A percentile compares a stretch with the other conserved stretches of the same genome.
Conservation (phyloP, 2,113 vertebrate species). For the Microcebus lehilahytsara region DNA sequence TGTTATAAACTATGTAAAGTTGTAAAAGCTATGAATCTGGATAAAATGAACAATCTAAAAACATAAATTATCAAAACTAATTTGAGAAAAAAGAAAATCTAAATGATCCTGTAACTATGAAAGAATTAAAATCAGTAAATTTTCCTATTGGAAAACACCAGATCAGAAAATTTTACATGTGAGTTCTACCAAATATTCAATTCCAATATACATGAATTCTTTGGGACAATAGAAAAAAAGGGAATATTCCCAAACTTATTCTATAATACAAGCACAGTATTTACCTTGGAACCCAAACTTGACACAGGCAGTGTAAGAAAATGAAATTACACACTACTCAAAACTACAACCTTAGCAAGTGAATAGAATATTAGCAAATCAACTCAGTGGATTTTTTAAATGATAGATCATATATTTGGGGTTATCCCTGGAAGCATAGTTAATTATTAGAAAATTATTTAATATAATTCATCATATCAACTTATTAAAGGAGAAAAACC, state of each 20-base stretch:
- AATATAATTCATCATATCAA: background rate
- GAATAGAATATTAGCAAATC: background rate
- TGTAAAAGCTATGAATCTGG: background rate
- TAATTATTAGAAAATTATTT: slow-evolving; percentile 20
- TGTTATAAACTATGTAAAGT: background rate
- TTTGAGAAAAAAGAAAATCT: slow-evolving; percentile 20
- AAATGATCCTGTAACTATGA: background rate
- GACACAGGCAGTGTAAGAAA: background rate
- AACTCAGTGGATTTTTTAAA: background rate
- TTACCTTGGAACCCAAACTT: slow-evolving; percentile 43
- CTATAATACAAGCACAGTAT: background rate
- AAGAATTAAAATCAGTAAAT: background rate
- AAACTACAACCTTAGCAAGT: background rate
- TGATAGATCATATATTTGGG: background rate
- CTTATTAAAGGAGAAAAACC: background rate
- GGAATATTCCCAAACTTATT: background rate
- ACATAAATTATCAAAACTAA: slow-evolving; percentile 10
- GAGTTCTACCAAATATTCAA: background rate
- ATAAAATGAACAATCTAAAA: background rate
- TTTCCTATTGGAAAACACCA: background rate
- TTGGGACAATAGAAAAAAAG: background rate
- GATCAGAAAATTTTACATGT: background rate
- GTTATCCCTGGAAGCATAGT: background rate
- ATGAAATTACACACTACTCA: background rate
- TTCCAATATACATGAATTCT: background rate